A percentile compares a stretch with the other conserved stretches of the same genome.
Conservation (phyloP, 2,888 invertebrate genomes). For the Volucella zonaria region DNA sequence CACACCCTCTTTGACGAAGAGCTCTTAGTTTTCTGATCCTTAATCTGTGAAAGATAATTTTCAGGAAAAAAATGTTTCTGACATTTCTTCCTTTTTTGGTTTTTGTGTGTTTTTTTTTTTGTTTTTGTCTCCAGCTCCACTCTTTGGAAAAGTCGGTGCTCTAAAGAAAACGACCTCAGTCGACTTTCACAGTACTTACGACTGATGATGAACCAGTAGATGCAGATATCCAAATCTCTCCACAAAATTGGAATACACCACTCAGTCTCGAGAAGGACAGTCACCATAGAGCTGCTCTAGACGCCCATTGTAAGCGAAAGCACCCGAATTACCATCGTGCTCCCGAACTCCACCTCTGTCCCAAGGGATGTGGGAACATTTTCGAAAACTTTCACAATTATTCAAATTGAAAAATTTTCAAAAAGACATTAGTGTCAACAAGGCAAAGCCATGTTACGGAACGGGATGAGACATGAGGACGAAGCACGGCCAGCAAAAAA, state of each 20-base stretch:
- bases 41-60: conserved; percentile 43
- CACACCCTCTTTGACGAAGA: neutral
- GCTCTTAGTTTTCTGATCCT: conserved; percentile 31
- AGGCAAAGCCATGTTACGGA: conserved; percentile 67
- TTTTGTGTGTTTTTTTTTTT: conserved; percentile 5
- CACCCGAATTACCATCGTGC: conserved; percentile 26
- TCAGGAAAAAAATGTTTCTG: conserved; percentile 40
- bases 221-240: conserved; percentile 63
- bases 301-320: conserved; percentile 70
- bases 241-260: conserved; percentile 56
- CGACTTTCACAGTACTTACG: conserved; percentile 49
- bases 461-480: neutral
- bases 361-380: conserved; percentile 61
- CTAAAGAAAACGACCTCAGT: conserved; percentile 19
- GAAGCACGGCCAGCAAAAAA: neutral
- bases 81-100: conserved; percentile 25
- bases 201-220: conserved; percentile 59
- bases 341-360: conserved; percentile 1
- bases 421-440: conserved; percentile 75
- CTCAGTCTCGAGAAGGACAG: conserved; percentile 45
- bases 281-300: conserved; percentile 52
- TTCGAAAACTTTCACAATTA: conserved; percentile 75
- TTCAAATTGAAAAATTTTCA: conserved; percentile 75
- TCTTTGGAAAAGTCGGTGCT: too few species aligned
- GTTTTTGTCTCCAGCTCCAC: too few species aligned